Evolutionary conservation across 30 jellyfish, hydroid and myxozoan species (phyloP).

Genomic region (Cassiopea xamachana): DNA sequence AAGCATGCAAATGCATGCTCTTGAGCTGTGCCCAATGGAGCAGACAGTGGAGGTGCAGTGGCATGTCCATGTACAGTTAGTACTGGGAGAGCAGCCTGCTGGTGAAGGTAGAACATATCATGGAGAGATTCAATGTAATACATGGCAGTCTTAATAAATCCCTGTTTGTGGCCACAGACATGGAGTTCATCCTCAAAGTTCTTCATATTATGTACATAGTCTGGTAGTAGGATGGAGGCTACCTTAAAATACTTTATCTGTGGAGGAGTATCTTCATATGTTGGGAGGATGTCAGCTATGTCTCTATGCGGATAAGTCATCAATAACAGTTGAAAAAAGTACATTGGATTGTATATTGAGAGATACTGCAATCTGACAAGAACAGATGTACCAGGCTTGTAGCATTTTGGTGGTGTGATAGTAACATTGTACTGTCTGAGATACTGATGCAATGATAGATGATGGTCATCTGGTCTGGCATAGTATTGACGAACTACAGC

Average conservation of each 20-base stretch:
- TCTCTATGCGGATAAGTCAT: background rate
- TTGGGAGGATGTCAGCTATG: background rate
- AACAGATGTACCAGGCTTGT: background rate
- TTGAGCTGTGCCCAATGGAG: too few relatives aligned
- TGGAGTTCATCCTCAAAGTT: too few relatives aligned
- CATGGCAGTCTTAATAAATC: too few relatives aligned
- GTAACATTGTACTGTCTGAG: background rate
- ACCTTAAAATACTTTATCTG: background rate
- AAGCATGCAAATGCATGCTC: too few relatives aligned
- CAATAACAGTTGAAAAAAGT: background rate
- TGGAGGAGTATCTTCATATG: background rate
- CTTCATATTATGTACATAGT: background rate
- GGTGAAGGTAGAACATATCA: too few relatives aligned
- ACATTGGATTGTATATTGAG: slow-evolving; percentile 4
- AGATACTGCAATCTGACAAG: background rate
- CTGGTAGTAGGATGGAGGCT: slow-evolving; percentile 23
- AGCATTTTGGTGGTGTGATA: background rate
- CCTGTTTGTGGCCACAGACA: too few relatives aligned
- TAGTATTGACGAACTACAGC: background rate
- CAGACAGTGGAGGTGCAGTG: too few relatives aligned
- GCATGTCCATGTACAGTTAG: too few relatives aligned
- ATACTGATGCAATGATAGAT: background rate
- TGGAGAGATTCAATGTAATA: too few relatives aligned
- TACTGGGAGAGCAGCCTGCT: too few relatives aligned
- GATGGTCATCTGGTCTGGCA: background rate